phyloP scores from a whole-genome alignment of 1,140 invertebrate species.

The Adoxophyes honmai region DNA sequence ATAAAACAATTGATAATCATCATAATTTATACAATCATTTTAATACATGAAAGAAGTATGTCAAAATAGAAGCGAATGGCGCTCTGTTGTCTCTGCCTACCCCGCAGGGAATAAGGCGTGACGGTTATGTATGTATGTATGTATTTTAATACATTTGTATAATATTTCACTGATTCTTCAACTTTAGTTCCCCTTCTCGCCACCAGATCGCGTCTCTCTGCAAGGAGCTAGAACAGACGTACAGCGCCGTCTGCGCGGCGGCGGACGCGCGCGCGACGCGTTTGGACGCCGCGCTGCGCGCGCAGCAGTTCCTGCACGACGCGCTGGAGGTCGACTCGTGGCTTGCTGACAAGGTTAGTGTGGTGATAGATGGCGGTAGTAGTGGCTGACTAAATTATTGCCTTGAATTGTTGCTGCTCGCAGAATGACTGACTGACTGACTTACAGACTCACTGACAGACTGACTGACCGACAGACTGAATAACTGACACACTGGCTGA shows the following conservation, averaged over 20 bases:
- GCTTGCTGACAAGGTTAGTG: slow-evolving; percentile 87
- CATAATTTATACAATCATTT: no score
- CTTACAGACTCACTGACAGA: no score
- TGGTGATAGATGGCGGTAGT: not conserved
- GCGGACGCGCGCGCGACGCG: slow-evolving; percentile 85
- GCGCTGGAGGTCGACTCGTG: slow-evolving; percentile 95
- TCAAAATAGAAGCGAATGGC: no score
- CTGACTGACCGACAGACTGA: no score
- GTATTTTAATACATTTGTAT: not conserved
- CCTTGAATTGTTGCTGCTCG: not conserved
- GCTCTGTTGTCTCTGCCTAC: no score
- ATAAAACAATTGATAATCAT: no score
- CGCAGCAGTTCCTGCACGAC: slow-evolving; percentile 94
- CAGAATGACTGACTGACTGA: not conserved
- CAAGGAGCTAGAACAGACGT: slow-evolving; percentile 76
- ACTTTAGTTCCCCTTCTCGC: not conserved
- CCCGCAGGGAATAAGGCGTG: not conserved
- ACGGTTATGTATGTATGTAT: not conserved
- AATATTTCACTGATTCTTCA: not conserved
- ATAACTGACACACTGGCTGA: no score
- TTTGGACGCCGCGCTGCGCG: slow-evolving; percentile 87
- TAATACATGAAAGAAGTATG: no score
- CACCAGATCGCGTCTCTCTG: slow-evolving; percentile 46
- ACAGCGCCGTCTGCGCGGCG: slow-evolving; percentile 83
- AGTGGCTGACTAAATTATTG: not conserved